phyloP scores from a whole-genome alignment of 2,797 vertebrate species.

The Rhinichthys osculus region DNA sequence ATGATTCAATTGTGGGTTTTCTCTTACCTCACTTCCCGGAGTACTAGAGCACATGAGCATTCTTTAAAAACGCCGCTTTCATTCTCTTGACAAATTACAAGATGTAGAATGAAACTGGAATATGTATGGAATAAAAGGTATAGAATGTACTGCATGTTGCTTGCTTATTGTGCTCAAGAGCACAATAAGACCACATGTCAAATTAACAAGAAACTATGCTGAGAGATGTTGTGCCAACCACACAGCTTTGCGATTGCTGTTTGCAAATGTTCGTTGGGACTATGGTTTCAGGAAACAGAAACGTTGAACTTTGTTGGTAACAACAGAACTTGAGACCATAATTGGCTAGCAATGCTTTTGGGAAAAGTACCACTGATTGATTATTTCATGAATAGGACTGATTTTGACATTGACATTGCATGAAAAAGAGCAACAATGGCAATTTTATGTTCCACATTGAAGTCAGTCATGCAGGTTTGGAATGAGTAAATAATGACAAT shows the following conservation, averaged over 20 bases:
- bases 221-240: not conserved
- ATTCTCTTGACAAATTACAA: not conserved
- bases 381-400: not conserved
- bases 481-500: too few species aligned
- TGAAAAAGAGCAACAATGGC: not conserved
- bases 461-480: not conserved
- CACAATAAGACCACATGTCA: too few species aligned
- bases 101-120: not conserved
- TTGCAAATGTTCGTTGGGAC: not conserved
- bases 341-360: not conserved
- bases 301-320: not conserved
- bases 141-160: too few species aligned
- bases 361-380: not conserved
- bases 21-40: not conserved
- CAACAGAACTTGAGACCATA: not conserved
- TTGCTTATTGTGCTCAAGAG: too few species aligned
- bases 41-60: too few species aligned
- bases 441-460: not conserved
- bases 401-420: not conserved
- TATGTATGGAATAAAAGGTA: too few species aligned
- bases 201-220: too few species aligned
- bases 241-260: not conserved
- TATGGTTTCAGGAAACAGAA: not conserved
- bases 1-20: not conserved
- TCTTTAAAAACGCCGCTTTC: not conserved